phyloP scores from a whole-genome alignment of 2,797 vertebrate species.

The Salarias fasciatus region DNA sequence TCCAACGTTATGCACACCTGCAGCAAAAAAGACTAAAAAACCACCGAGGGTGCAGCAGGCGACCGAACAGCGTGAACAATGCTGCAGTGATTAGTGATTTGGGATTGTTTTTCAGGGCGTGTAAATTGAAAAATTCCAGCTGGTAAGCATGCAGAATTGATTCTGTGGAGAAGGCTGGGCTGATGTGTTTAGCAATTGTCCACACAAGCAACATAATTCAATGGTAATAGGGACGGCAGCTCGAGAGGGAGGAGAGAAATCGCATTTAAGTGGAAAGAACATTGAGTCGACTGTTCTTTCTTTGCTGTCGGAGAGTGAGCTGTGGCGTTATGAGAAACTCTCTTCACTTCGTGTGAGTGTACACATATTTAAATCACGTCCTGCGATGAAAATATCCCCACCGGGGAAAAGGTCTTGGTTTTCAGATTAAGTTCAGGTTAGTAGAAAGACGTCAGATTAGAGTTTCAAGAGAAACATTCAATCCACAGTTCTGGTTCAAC shows the following conservation, averaged over 20 bases:
- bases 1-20: conserved; percentile 28
- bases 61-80: conserved; percentile 58
- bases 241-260: conserved; percentile 35
- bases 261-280: conserved; percentile 60
- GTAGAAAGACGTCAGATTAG: no score
- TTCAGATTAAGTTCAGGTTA: no score
- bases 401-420: no score
- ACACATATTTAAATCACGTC: no score
- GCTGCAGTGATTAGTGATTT: conserved; percentile 69
- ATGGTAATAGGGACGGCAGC: conserved; percentile 44
- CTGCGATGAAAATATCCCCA: no score
- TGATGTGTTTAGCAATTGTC: conserved; percentile 60
- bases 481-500: no score
- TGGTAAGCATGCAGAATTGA: conserved; percentile 64
- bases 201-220: conserved; percentile 64
- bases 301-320: conserved; percentile 33
- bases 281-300: conserved; percentile 62
- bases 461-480: no score
- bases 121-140: conserved; percentile 75
- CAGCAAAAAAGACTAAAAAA: no score
- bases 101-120: conserved; percentile 72
- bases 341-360: no score
- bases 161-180: conserved; percentile 51
- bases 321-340: no score
- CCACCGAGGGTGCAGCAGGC: conserved; percentile 13